phyloP scores from a whole-genome alignment of 2,797 vertebrate species.

The Mormyrops attenuatus region DNA sequence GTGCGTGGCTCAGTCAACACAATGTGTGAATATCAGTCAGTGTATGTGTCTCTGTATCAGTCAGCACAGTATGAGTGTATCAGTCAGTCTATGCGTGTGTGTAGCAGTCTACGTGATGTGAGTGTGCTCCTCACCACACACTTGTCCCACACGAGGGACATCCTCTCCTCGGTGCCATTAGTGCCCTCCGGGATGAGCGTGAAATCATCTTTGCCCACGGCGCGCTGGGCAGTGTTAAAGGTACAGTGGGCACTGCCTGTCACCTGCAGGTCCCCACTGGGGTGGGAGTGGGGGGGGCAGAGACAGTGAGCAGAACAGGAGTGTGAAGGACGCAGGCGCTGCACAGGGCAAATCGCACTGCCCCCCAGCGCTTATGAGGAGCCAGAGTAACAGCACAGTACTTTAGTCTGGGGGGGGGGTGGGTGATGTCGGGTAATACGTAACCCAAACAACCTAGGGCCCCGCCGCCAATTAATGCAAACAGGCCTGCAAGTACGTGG shows the following conservation, averaged over 20 bases:
- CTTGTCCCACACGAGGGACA: slow-evolving; percentile 98
- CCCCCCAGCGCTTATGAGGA: neutral
- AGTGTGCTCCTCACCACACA: slow-evolving; percentile 76
- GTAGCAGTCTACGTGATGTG: neutral
- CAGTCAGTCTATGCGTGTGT: neutral
- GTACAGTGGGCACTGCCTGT: slow-evolving; percentile 95
- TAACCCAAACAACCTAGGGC: neutral
- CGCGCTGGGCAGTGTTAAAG: slow-evolving; percentile 94
- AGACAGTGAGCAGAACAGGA: neutral
- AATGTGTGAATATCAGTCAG: too few relatives aligned
- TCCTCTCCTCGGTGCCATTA: slow-evolving; percentile 91
- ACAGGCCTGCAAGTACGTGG: neutral
- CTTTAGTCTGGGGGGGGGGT: neutral
- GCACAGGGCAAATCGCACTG: neutral
- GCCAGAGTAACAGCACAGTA: neutral
- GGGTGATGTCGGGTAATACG: neutral
- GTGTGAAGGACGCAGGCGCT: neutral
- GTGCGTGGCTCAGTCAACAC: neutral
- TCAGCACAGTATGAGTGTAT: neutral
- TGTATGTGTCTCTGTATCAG: neutral
- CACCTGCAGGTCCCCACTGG: slow-evolving; percentile 90
- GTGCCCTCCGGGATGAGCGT: slow-evolving; percentile 93
- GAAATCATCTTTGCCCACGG: slow-evolving; percentile 96
- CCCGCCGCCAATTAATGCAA: neutral
- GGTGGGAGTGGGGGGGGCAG: neutral